Conservation (phyloP, 2,888 invertebrate genomes). For the Tupiocoris notatus region DNA sequence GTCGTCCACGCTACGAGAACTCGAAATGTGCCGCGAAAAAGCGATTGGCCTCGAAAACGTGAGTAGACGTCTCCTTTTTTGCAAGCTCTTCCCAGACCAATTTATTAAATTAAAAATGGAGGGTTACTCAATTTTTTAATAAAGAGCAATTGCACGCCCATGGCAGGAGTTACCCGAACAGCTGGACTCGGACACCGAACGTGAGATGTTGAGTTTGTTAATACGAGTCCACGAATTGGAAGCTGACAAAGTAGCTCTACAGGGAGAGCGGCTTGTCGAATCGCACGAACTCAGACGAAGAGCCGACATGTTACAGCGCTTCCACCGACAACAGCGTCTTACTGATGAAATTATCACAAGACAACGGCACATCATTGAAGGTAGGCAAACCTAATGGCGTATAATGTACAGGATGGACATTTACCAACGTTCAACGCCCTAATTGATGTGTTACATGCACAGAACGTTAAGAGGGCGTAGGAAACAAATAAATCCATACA, state of each 20-base stretch:
- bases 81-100: too few relatives aligned
- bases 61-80: too few relatives aligned
- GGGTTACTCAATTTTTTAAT: too few relatives aligned
- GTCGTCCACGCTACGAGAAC: slow-evolving; percentile 73
- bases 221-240: slow-evolving; percentile 91
- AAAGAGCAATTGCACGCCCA: too few relatives aligned
- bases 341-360: slow-evolving; percentile 90
- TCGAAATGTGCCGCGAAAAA: slow-evolving; percentile 74
- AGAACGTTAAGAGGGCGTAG: background rate
- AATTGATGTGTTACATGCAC: too few relatives aligned
- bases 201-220: slow-evolving; percentile 82
- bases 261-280: slow-evolving; percentile 79
- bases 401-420: too few relatives aligned
- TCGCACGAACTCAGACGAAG: slow-evolving; percentile 82
- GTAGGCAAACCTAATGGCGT: too few relatives aligned
- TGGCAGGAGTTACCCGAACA: slow-evolving; percentile 76
- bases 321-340: slow-evolving; percentile 79
- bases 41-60: slow-evolving; percentile 84
- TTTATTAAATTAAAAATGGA: too few relatives aligned
- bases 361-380: slow-evolving; percentile 81
- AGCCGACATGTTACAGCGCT: slow-evolving; percentile 77
- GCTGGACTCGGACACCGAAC: slow-evolving; percentile 83
- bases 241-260: slow-evolving; percentile 89
- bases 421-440: too few relatives aligned
- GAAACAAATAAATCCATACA: background rate